Conservation (phyloP, 2,888 invertebrate genomes). For the Hirtodrosophila alboralis region DNA sequence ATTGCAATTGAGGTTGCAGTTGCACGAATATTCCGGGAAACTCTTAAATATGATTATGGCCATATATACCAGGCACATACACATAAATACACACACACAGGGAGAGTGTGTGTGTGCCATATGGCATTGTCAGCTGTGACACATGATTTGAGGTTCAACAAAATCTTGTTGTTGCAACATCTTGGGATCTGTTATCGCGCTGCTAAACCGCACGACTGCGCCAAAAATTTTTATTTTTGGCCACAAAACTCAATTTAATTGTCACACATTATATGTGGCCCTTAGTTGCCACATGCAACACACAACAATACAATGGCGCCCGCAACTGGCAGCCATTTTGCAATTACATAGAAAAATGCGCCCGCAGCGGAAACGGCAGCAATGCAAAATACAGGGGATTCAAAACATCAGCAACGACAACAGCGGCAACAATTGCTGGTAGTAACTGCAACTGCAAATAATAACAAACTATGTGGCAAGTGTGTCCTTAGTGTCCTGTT, state of each 20-base stretch:
- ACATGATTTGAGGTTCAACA: constrained; percentile 17
- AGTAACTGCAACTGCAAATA: constrained; percentile 57
- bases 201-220: constrained; percentile 2
- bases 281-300: constrained; percentile 18
- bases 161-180: constrained; percentile 1
- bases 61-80: constrained; percentile 26
- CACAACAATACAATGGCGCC: constrained; percentile 31
- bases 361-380: constrained; percentile 67
- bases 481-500: constrained; percentile 21
- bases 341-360: constrained; percentile 75
- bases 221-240: constrained; percentile 32
- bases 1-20: constrained; percentile 75
- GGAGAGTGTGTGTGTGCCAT: constrained; percentile 4
- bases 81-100: constrained; percentile 2
- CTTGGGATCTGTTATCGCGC: constrained; percentile 19
- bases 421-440: constrained; percentile 36
- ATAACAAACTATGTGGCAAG: constrained; percentile 62
- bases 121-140: constrained; percentile 18
- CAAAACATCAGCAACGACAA: constrained; percentile 34
- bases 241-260: constrained; percentile 70
- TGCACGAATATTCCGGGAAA: constrained; percentile 75
- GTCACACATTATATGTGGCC: constrained; percentile 67
- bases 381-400: constrained; percentile 55
- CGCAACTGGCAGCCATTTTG: constrained; percentile 42
- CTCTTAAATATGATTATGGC: constrained; percentile 77